Evolutionary conservation across 2,888 invertebrate genomes (phyloP).

Genomic region (Patella depressa): DNA sequence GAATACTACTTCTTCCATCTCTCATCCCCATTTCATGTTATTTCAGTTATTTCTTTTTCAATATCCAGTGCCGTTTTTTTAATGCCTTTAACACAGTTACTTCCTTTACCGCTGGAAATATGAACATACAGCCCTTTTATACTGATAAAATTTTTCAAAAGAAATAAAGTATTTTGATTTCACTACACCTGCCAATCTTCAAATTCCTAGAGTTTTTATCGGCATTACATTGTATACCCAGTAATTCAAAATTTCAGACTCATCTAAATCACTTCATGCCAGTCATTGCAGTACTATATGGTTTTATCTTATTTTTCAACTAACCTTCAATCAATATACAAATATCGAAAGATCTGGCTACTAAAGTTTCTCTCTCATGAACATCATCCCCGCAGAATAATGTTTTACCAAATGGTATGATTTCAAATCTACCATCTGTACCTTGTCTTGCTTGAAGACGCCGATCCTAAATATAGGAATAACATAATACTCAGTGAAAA

Average conservation of each 20-base stretch:
- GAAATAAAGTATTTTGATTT: too few relatives aligned
- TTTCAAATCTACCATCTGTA: conserved; percentile 55
- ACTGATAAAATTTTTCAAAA: too few relatives aligned
- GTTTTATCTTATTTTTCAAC: conserved; percentile 11
- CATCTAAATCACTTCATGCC: neutral
- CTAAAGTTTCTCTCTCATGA: conserved; percentile 64
- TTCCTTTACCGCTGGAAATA: too few relatives aligned
- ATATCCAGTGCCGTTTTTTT: too few relatives aligned
- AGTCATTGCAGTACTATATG: neutral
- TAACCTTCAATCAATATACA: conserved; percentile 68
- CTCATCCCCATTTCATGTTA: too few relatives aligned
- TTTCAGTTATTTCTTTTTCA: too few relatives aligned
- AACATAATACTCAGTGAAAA: neutral
- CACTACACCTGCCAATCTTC: too few relatives aligned
- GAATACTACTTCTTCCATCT: too few relatives aligned
- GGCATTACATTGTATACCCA: too few relatives aligned
- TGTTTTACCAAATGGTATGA: conserved; percentile 58
- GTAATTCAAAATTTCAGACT: neutral
- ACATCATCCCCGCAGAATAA: conserved; percentile 65
- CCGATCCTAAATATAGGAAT: conserved; percentile 44
- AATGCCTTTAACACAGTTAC: too few relatives aligned
- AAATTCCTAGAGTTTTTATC: too few relatives aligned
- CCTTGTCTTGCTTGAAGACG: conserved; percentile 52
- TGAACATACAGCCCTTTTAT: too few relatives aligned
- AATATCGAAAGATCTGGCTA: conserved; percentile 64